Evolutionary conservation across 2,888 invertebrate species (phyloP), one percentile per base, ranked within the genome.

Genomic region (Euclidia mi): DNA sequence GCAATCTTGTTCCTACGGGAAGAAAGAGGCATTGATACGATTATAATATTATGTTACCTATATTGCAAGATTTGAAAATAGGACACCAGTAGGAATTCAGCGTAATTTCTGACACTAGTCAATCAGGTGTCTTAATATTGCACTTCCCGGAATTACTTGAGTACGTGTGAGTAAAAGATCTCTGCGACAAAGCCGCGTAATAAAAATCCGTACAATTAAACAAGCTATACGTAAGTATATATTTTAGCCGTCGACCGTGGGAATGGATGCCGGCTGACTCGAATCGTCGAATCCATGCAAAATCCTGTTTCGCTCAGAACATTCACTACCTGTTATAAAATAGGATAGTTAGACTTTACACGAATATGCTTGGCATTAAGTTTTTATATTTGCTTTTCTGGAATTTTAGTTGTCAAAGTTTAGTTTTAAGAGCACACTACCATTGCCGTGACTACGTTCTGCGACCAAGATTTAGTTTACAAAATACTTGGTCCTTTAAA

Each of bases 251-350:
- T 58, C 41, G 53, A 65, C 68, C 82, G 81, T 82, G 82, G 76
- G 82, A 82, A 82, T 69, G 56, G 40, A 37, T 51, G 50, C 56
- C 56, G 56, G 48, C 56, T 56, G 64, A 57, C 51, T 64, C 55
- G 59, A 75, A 77, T 78, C 66, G 42, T 58, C 68, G 75, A 80
- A 81, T 79, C 76, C 73, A 57, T 70, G 82, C 77, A 67, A 75
- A 80, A 78, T 74, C 80, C 77, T 76, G 82, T 82, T 82, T 76
- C 45, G 59, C 57, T 56, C 14, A 38, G 35, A 65, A 65, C 65
- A 41, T 61, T 67, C 58, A 63, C 58, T 67, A 67, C 63, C 60
- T 73, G 64, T 57, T 56, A 48, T 72, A 61, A 69, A 72, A 72
- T 66, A 68, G 67, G 52, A 61, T 69, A 69, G 57, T 42, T 38